A percentile compares a stretch with the other conserved stretches of the same genome.
phyloP scores from a whole-genome alignment of 1,140 invertebrate genomes.

The Saxidomus purpurata region DNA sequence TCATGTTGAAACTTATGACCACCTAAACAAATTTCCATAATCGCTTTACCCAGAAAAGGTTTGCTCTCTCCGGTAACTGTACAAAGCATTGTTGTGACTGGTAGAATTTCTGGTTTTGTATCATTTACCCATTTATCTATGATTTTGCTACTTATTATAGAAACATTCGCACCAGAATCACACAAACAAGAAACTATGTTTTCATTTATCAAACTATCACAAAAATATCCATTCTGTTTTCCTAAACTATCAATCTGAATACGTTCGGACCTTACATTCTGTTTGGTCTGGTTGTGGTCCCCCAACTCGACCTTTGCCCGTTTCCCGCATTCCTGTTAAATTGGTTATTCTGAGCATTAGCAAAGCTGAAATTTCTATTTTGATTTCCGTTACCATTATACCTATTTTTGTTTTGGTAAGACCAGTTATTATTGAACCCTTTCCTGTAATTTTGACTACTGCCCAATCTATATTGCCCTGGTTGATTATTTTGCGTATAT shows the following conservation, averaged over 20 bases:
- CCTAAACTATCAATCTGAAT: neutral
- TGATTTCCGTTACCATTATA: neutral
- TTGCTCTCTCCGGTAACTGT: constrained; percentile 15
- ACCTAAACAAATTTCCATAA: neutral
- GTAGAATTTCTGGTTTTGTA: neutral
- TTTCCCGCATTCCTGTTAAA: neutral
- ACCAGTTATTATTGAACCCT: neutral
- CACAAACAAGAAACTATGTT: constrained; percentile 14
- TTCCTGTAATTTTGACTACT: neutral
- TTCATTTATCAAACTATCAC: too few species aligned
- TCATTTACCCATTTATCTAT: neutral
- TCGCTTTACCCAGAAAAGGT: neutral
- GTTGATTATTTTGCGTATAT: neutral
- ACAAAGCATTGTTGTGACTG: neutral
- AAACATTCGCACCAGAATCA: constrained; percentile 3
- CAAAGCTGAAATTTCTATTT: neutral
- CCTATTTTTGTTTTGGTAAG: neutral
- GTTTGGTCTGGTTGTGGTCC: constrained; percentile 12
- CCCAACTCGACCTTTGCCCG: neutral
- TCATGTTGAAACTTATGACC: constrained; percentile 26
- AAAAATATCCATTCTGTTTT: neutral
- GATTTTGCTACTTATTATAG: neutral
- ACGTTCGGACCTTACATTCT: neutral
- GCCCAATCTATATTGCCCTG: neutral
- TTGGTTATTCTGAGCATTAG: neutral